Conservation (phyloP, 2,797 vertebrate genomes). For the Platyrinchus mystaceus region DNA sequence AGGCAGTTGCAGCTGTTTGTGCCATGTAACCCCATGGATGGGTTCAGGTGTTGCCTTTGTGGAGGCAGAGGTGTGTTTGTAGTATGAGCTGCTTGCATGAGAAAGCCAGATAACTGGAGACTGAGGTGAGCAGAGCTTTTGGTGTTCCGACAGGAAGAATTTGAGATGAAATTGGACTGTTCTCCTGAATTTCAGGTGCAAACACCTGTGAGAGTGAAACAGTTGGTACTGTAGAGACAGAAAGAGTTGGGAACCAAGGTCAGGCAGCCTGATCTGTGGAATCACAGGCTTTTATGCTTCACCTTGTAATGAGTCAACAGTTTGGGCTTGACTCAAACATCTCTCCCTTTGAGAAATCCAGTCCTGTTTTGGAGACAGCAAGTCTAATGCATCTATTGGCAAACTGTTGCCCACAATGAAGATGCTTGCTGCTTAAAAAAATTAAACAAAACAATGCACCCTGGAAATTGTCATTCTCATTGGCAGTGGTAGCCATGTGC, state of each 20-base stretch:
- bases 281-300: not conserved
- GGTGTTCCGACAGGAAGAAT: not conserved
- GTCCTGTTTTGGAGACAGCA: not conserved
- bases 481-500: not conserved
- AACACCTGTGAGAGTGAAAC: not conserved
- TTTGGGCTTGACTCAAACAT: not conserved
- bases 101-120: not conserved
- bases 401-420: not conserved
- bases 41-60: not conserved
- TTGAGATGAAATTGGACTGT: not conserved
- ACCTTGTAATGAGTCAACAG: not conserved
- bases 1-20: rapidly evolving
- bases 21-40: not conserved
- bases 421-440: not conserved
- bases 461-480: not conserved
- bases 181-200: not conserved
- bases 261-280: not conserved
- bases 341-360: not conserved
- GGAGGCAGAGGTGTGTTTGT: not conserved
- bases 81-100: not conserved
- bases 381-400: not conserved
- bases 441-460: rapidly evolving
- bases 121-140: not conserved
- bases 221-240: not conserved
- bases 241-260: not conserved